phyloP scores from a whole-genome alignment of 1,140 invertebrate species.

The Cylas formicarius region DNA sequence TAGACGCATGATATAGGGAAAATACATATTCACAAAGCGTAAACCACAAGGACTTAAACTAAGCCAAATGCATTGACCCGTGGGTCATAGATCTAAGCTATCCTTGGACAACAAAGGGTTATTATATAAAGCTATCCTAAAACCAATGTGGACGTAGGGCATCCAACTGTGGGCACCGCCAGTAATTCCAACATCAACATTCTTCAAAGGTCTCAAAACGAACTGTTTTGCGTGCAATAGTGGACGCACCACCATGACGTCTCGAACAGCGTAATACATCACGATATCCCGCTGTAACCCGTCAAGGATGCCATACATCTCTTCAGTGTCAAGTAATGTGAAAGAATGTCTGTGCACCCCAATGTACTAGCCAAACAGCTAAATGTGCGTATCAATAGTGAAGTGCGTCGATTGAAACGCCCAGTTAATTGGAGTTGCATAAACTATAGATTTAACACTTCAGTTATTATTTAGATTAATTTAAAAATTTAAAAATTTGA shows the following conservation, averaged over 20 bases:
- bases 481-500: no score
- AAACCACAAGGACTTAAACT: slow-evolving; percentile 8
- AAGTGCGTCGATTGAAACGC: no score
- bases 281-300: no score
- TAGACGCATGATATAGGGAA: slow-evolving; percentile 15
- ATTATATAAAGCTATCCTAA: slow-evolving; percentile 31
- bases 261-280: not conserved
- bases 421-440: no score
- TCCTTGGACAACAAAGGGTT: slow-evolving; percentile 32
- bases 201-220: slow-evolving; percentile 18
- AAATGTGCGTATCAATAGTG: not conserved
- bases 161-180: slow-evolving; percentile 33
- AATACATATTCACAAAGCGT: slow-evolving; percentile 10
- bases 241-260: not conserved
- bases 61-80: slow-evolving; percentile 26
- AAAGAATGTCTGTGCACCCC: not conserved
- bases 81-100: slow-evolving; percentile 24
- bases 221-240: not conserved
- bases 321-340: no score
- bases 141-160: slow-evolving; percentile 35
- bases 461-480: no score
- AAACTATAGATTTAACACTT: no score
- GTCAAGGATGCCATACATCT: no score
- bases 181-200: slow-evolving; percentile 30
- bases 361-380: slow-evolving; percentile 1